A percentile compares a stretch with the other conserved stretches of the same genome.
Conservation (phyloP, 2,113 vertebrate genomes). For the Zosterops pallidus region DNA sequence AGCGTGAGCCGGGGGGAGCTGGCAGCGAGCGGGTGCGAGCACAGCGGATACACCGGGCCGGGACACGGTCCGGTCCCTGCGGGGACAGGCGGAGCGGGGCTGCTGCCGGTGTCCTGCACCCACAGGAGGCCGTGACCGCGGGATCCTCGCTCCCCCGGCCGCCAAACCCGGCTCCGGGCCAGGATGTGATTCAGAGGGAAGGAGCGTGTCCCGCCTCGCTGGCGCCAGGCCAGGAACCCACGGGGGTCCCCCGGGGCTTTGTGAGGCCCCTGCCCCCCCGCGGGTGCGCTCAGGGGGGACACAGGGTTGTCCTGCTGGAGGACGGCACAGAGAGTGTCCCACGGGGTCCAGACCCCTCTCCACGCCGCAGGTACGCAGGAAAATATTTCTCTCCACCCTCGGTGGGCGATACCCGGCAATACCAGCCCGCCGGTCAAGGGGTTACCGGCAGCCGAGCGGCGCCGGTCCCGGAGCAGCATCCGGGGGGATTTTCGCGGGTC, state of each 20-base stretch:
- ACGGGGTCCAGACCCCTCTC: not conserved
- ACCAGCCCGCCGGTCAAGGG: not conserved
- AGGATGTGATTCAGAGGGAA: not conserved
- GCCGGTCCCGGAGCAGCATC: not conserved
- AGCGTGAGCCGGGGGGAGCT: slow-evolving; percentile 12
- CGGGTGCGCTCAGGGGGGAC: rapidly evolving
- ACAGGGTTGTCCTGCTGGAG: not conserved
- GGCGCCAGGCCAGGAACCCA: not conserved
- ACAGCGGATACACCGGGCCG: rapidly evolving
- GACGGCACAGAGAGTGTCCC: not conserved
- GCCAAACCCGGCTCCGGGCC: not conserved
- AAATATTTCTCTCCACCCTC: not conserved
- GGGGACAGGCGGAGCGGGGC: not conserved
- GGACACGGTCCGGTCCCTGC: rapidly evolving
- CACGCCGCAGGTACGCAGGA: not conserved
- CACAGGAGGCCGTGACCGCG: not conserved
- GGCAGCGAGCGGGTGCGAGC: not conserved
- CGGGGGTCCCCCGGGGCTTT: not conserved
- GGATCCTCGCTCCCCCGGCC: not conserved
- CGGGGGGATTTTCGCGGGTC: too few relatives aligned
- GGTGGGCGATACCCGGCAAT: not conserved
- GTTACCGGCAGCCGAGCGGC: not conserved
- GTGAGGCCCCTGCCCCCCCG: not conserved
- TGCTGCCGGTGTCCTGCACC: not conserved
- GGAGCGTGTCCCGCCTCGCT: not conserved